These are phyloP conservation scores for roundworm (Caenorhabditis elegans) DNA, from an alignment of 1,140 invertebrate species.

Conservation along the genomic window WBcel235 BX284604.4:9309001-9309500, in stretches of 20 bases:
- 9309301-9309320: not conserved
- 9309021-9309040: slow-evolving; percentile 1
- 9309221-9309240: too few relatives aligned
- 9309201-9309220: too few relatives aligned
- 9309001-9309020: slow-evolving; percentile 31
- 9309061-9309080: slow-evolving; percentile 5
- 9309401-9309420: not conserved
- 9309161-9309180: not conserved
- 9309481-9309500: slow-evolving; percentile 3
- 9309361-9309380: not conserved
- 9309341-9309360: slow-evolving; percentile 5
- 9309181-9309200: not conserved
- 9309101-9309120: too few relatives aligned
- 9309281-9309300: too few relatives aligned
- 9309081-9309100: too few relatives aligned
- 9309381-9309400: not conserved
- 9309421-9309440: too few relatives aligned
- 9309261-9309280: too few relatives aligned
- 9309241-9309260: too few relatives aligned
- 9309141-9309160: not conserved
- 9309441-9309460: too few relatives aligned
- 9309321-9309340: slow-evolving; percentile 3
- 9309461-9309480: not conserved
- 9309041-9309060: not conserved
- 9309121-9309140: too few relatives aligned